A percentile compares a stretch with the other conserved stretches of the same genome.
phyloP scores from a whole-genome alignment of 2,888 invertebrate species.

The Parnassius apollo region DNA sequence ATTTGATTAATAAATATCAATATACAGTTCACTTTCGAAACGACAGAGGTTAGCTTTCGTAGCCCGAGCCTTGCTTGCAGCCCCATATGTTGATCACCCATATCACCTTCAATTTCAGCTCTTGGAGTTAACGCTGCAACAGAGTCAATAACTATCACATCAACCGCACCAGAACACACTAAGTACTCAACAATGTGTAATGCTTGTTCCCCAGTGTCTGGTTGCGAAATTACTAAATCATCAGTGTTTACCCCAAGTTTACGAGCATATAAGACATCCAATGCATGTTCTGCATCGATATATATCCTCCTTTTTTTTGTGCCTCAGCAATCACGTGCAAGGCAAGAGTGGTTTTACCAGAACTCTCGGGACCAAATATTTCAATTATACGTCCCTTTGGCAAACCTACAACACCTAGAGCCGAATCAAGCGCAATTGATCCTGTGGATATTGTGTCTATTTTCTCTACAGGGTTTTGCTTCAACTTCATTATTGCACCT shows the following conservation, averaged over 20 bases:
- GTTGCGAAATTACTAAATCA: conserved; percentile 11
- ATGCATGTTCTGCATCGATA: conserved; percentile 19
- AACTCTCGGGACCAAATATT: conserved; percentile 12
- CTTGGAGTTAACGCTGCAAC: conserved; percentile 13
- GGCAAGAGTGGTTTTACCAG: conserved; percentile 4
- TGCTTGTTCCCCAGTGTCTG: conserved; percentile 15
- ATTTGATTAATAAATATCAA: conserved; percentile 15
- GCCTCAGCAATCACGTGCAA: conserved; percentile 8
- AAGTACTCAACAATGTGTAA: conserved; percentile 10
- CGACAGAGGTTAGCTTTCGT: not conserved
- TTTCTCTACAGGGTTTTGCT: not conserved
- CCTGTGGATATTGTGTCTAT: not conserved
- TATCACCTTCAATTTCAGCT: conserved; percentile 17
- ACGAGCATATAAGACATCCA: conserved; percentile 5
- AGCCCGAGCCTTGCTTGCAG: conserved; percentile 8
- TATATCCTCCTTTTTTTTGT: conserved; percentile 8
- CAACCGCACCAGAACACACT: conserved; percentile 11
- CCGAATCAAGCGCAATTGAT: not conserved
- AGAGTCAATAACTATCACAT: conserved; percentile 8
- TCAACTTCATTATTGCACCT: not conserved
- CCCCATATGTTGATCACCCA: conserved; percentile 14
- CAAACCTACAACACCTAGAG: not conserved
- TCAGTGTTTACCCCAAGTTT: conserved; percentile 11
- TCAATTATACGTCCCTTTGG: conserved; percentile 10
- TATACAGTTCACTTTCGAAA: not conserved